These are phyloP conservation scores for Intellagama lesueurii DNA, from an alignment of 2,797 vertebrate species.

Conservation along the genomic window DNA sequence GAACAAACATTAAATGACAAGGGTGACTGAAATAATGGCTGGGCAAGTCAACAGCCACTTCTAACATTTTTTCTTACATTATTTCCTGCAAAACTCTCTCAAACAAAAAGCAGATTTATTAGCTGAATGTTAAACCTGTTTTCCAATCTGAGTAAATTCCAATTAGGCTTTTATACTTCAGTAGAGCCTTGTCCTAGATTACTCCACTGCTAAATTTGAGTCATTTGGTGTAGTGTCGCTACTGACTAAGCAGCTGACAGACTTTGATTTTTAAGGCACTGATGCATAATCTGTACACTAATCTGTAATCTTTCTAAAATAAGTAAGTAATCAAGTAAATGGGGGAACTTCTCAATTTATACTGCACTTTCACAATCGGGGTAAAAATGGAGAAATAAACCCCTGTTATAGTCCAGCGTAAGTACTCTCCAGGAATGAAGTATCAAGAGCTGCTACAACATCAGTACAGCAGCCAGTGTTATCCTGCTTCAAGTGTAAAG, in stretches of 20 bases:
- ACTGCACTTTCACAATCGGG: not conserved
- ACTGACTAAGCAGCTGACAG: not conserved
- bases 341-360: not conserved
- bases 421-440: not conserved
- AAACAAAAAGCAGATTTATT: not conserved
- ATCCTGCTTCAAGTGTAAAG: not conserved
- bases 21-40: constrained; percentile 21
- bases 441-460: too few relatives aligned
- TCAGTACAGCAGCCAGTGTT: not conserved
- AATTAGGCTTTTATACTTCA: not conserved
- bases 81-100: not conserved
- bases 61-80: not conserved
- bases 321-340: constrained; percentile 6
- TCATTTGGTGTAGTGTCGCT: not conserved
- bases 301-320: not conserved
- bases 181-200: not conserved
- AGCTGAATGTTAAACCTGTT: constrained; percentile 12
- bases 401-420: not conserved
- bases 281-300: not conserved
- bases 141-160: constrained; percentile 17
- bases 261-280: not conserved
- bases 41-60: not conserved
- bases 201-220: not conserved
- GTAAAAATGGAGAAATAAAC: not conserved
- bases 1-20: constrained; percentile 7